Evolutionary conservation across 2,888 invertebrate species (phyloP), one percentile per base, ranked within the genome.

Genomic region (Hypselothyrea guttata): DNA sequence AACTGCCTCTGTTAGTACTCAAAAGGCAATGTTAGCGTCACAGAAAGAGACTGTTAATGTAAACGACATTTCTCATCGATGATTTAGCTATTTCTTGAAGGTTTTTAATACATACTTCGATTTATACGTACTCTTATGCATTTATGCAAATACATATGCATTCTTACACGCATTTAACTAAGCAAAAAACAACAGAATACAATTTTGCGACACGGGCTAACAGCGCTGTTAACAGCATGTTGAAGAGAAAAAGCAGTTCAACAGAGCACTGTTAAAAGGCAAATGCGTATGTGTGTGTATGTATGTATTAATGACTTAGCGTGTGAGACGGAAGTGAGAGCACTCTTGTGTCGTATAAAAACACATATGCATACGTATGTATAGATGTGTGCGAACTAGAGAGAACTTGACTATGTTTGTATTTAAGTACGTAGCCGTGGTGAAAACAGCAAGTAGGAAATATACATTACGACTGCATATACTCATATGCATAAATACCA

Each of bases 391-490:
- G 18, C 45, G 30, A 57, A 52, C 51, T 44, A 52, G 45, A 75
- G 68, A 74, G 55, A 68, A 63, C 37, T 53, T 45, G 42, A 56
- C 31, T 47, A 16, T 16, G n/a, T 37, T 9, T 15, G 16, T 1
- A 33, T 33, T n/a, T n/a, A n/a, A n/a, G 2, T 11, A 28, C n/a
- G 22, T 48, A 56, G 46, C 56, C 40, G 55, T 71, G 81, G 76
- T 75, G 81, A 51, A 54, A 69, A 56, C 40, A 42, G 15, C 45
- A 58, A 73, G 75, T 75, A 65, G 78, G 71, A 78, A 83, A 78
- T 84, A 73, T 68, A 55, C 48, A 73, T 27, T 55, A 33, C 35
- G 38, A 33, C 7, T 27, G 16, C 33, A 33, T 18, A 8, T 54
- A 31, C 12, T n/a, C n/a, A 11, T 27, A n/a, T 47, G 35, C 12